These are phyloP conservation scores for Caenorhabditis plicata DNA, from an alignment of 2,888 invertebrate species.

Conservation along the genomic window DNA sequence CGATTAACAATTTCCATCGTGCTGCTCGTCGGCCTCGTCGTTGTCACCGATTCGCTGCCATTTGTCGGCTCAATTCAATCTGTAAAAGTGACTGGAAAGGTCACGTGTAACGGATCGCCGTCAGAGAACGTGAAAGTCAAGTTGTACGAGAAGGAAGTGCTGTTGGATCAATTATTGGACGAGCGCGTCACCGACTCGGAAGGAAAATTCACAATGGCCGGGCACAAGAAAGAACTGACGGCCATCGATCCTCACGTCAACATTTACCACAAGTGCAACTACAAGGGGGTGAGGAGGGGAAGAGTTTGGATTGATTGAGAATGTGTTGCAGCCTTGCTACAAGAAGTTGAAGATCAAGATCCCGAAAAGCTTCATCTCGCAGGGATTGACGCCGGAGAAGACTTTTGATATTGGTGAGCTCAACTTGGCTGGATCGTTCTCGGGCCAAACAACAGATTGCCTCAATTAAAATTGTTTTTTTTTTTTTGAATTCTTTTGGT, in stretches of 20 bases:
- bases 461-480: conserved; percentile 54
- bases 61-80: conserved; percentile 53
- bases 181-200: conserved; percentile 47
- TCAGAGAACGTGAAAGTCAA: conserved; percentile 59
- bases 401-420: conserved; percentile 49
- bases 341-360: conserved; percentile 46
- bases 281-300: conserved; percentile 23
- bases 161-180: conserved; percentile 57
- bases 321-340: conserved; percentile 25
- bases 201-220: conserved; percentile 50
- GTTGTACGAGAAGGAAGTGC: conserved; percentile 58
- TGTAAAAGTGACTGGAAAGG: conserved; percentile 51
- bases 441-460: conserved; percentile 56
- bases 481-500: too few relatives aligned
- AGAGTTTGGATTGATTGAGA: neutral
- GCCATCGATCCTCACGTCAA: conserved; percentile 47
- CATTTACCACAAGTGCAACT: conserved; percentile 50
- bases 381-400: conserved; percentile 32
- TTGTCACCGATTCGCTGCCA: conserved; percentile 19
- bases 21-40: conserved; percentile 11
- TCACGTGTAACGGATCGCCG: conserved; percentile 56
- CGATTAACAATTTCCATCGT: too few relatives aligned
- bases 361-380: conserved; percentile 45
- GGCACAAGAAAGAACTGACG: conserved; percentile 41
- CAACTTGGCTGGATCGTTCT: conserved; percentile 55